phyloP scores from a whole-genome alignment of 2,797 vertebrate species.

The Discoglossus pictus region DNA sequence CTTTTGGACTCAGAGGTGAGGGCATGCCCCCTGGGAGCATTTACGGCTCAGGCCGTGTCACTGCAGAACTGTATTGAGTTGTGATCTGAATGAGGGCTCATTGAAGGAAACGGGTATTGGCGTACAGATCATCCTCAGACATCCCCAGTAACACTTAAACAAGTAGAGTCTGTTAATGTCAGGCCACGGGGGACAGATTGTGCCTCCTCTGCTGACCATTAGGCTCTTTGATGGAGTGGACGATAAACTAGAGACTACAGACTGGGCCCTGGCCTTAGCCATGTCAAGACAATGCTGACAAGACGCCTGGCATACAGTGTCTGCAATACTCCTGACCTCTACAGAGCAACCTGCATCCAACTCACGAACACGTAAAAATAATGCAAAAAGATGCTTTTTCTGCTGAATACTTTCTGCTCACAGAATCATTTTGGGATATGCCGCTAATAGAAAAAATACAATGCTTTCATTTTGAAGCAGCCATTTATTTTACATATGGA shows the following conservation, averaged over 20 bases:
- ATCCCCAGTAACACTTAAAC: slow-evolving; percentile 73
- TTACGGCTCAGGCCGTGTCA: slow-evolving; percentile 63
- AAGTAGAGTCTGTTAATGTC: slow-evolving; percentile 74
- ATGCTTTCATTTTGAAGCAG: neutral
- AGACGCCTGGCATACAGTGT: slow-evolving; percentile 13
- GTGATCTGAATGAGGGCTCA: slow-evolving; percentile 70
- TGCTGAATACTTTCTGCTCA: neutral
- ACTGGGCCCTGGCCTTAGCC: slow-evolving; percentile 56
- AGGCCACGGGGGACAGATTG: slow-evolving; percentile 69
- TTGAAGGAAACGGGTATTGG: slow-evolving; percentile 75
- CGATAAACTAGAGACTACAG: slow-evolving; percentile 70
- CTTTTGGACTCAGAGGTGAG: slow-evolving; percentile 66
- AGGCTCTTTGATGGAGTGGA: slow-evolving; percentile 74
- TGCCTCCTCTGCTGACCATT: slow-evolving; percentile 73
- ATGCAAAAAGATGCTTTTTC: neutral
- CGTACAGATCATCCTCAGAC: slow-evolving; percentile 71
- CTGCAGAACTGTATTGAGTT: slow-evolving; percentile 68
- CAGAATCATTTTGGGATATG: neutral
- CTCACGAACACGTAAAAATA: neutral
- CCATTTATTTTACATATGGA: slow-evolving; percentile 27
- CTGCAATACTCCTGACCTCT: slow-evolving; percentile 18
- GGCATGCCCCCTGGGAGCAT: slow-evolving; percentile 68
- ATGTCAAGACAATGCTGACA: slow-evolving; percentile 43
- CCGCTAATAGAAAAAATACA: neutral
- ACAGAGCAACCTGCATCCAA: slow-evolving; percentile 5